phyloP scores from a whole-genome alignment of 2,113 vertebrate species.

The Solenodon paradoxus region DNA sequence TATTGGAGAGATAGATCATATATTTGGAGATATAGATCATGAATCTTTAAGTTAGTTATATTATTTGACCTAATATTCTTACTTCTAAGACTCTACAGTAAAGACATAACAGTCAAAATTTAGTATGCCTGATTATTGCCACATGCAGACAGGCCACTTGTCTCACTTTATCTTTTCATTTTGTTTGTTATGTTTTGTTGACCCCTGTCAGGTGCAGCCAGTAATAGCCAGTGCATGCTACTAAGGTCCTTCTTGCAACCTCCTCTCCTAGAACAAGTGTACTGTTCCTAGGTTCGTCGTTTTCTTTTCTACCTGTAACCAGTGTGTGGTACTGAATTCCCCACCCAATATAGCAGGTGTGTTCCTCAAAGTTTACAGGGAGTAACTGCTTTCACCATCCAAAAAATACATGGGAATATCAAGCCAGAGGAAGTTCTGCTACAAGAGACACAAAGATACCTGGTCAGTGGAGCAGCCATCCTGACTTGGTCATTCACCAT shows the following conservation, averaged over 20 bases:
- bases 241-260: rapidly evolving
- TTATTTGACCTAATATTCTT: neutral
- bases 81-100: neutral
- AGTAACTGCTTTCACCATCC: too few relatives aligned
- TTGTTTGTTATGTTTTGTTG: neutral
- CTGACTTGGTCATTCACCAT: neutral
- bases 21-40: rapidly evolving
- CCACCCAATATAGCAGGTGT: rapidly evolving
- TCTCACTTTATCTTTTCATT: neutral
- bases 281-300: rapidly evolving
- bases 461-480: neutral
- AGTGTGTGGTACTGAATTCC: rapidly evolving
- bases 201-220: neutral
- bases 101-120: neutral
- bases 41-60: neutral
- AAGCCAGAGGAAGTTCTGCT: too few relatives aligned
- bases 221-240: too few relatives aligned
- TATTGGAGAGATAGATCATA: too few relatives aligned
- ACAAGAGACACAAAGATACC: neutral
- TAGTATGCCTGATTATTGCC: neutral
- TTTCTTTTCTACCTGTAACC: rapidly evolving
- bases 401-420: too few relatives aligned
- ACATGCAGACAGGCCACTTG: rapidly evolving
- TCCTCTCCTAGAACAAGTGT: too few relatives aligned
- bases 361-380: rapidly evolving